A percentile compares a stretch with the other conserved stretches of the same genome.
Evolutionary conservation across 2,888 invertebrate genomes (phyloP).

Genomic region (Scaptomyza reducta): DNA sequence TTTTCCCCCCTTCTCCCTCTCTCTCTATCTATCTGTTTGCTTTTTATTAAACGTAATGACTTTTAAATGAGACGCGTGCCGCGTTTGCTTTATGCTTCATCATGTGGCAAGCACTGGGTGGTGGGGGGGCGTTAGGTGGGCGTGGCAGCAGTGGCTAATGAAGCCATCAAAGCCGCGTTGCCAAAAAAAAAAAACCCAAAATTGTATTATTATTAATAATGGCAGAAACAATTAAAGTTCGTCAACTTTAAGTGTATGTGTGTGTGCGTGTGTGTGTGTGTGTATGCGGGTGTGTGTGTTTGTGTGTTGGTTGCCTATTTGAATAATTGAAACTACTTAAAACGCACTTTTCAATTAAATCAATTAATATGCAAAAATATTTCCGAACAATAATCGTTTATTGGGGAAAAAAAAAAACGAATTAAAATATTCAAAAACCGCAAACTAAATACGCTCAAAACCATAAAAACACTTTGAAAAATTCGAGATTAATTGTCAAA

Average conservation of each 20-base stretch:
- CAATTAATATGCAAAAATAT: slow-evolving; percentile 58
- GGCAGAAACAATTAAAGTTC: slow-evolving; percentile 71
- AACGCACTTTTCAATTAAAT: slow-evolving; percentile 67
- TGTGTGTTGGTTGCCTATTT: slow-evolving; percentile 26
- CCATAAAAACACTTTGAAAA: not conserved
- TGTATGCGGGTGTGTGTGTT: slow-evolving; percentile 37
- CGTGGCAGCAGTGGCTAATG: slow-evolving; percentile 42
- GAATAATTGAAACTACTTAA: slow-evolving; percentile 57
- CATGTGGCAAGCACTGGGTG: not conserved
- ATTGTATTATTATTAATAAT: slow-evolving; percentile 69
- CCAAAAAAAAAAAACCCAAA: slow-evolving; percentile 30
- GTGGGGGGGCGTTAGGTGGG: not conserved
- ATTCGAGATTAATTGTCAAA: too few species aligned
- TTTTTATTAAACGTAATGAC: slow-evolving; percentile 72
- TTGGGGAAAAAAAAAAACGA: not conserved
- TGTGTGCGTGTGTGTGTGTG: not conserved
- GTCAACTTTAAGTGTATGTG: slow-evolving; percentile 35
- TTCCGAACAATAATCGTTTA: not conserved
- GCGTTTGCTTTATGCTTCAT: slow-evolving; percentile 32
- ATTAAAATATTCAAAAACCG: not conserved
- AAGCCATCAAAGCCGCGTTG: slow-evolving; percentile 62
- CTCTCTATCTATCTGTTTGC: slow-evolving; percentile 1
- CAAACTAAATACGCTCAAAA: not conserved
- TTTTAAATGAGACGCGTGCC: slow-evolving; percentile 77
- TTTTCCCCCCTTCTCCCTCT: not conserved